Evolutionary conservation across 2,888 invertebrate species (phyloP), one percentile per base, ranked within the genome.

Genomic region (Drosophila mulleri): DNA sequence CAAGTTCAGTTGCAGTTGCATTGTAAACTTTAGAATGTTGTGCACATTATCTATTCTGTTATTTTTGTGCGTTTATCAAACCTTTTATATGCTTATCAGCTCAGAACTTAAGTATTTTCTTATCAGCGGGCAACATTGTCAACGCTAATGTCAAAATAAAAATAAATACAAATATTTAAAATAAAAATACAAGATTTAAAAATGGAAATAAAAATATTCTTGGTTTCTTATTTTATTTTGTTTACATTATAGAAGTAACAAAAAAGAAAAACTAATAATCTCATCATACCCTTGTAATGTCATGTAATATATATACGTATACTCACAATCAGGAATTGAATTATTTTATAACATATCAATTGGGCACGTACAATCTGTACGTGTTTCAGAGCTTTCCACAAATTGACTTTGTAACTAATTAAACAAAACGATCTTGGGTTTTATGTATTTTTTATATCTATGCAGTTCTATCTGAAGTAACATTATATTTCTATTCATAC

Each of bases 11-110:
- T 57, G 39, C 39, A 39, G 37, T 47, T 53, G 39, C 39, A 39
- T n/a, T 50, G 7, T 50, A 50, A 42, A 48, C 37, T 53, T 54
- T 48, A 56, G 20, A 64, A 29, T 71, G 56, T 58, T 75, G 44
- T 56, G 59, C 60, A 61, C 58, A 59, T 45, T 67, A 50, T 72
- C 35, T 42, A 23, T 37, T 61, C 14, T 35, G 23, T 60, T 32
- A 18, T 44, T 7, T 23, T 47, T 1, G 20, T 35, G 42, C 48
- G 37, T 65, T 80, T 67, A 64, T 53, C 71, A 79, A 79, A 64
- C 52, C 47, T 59, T 70, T 59, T 70, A 52, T 45, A 11, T 35
- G 48, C 77, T 80, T 76, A 76, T 78, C 77, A 71, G 58, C 37
- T n/a, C 4, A 14, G 50, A 23, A 23, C 45, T 26, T 23, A 64